Conservation (phyloP, 2,113 vertebrate species). For the Siniperca knerii region DNA sequence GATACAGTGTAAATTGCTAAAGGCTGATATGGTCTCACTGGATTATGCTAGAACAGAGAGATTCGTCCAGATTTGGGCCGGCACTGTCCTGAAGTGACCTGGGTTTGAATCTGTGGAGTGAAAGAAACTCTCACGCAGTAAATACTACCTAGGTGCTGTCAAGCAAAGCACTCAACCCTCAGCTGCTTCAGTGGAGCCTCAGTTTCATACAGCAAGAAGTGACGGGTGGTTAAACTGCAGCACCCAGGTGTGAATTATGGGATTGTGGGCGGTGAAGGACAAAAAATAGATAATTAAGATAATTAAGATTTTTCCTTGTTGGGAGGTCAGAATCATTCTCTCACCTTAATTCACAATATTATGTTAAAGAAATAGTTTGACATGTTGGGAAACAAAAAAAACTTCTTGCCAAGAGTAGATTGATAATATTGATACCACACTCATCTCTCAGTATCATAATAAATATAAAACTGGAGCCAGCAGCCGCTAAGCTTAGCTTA, state of each 20-base stretch:
- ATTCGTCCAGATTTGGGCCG: not conserved
- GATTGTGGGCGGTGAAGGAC: not conserved
- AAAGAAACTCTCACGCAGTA: not conserved
- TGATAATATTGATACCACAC: not conserved
- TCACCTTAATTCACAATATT: not conserved
- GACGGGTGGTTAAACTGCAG: not conserved
- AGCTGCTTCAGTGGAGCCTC: not conserved
- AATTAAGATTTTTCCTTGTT: not conserved
- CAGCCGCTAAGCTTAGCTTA: too few species aligned
- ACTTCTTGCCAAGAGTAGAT: too few species aligned
- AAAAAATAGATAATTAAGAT: not conserved
- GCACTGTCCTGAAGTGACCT: conserved; percentile 12
- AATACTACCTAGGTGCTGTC: not conserved
- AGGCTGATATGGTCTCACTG: not conserved
- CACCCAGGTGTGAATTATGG: not conserved
- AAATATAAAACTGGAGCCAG: not conserved
- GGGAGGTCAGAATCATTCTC: not conserved
- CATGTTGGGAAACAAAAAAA: too few species aligned
- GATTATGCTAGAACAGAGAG: not conserved
- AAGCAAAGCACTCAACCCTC: not conserved
- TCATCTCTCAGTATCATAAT: not conserved
- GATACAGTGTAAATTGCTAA: not conserved
- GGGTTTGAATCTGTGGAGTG: not conserved
- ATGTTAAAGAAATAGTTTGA: not conserved
- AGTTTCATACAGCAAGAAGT: not conserved